These are phyloP conservation scores for Pomacea maculata DNA, from an alignment of 1,140 invertebrate genomes.

Conservation along the genomic window DNA sequence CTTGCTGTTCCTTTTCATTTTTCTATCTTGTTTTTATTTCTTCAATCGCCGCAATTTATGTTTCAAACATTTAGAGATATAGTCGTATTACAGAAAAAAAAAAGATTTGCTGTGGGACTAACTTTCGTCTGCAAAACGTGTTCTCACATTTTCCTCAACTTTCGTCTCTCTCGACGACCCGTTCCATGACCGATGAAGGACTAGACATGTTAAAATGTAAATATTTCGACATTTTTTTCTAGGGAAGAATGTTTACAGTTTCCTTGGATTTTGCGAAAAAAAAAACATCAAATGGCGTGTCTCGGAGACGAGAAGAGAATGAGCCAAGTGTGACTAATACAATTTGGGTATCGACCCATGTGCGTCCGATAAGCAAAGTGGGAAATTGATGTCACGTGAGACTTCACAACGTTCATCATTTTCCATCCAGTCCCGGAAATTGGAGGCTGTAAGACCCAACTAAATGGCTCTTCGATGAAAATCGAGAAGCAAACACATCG, in stretches of 20 bases:
- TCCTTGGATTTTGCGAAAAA: background rate
- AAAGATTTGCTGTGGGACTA: too few species aligned
- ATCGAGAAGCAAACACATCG: too few species aligned
- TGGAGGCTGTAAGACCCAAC: constrained; percentile 3
- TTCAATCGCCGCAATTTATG: too few species aligned
- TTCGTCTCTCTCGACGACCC: too few species aligned
- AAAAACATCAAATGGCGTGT: background rate
- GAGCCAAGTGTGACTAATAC: constrained; percentile 13
- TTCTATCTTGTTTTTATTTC: too few species aligned
- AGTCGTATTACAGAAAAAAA: too few species aligned
- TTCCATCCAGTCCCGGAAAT: constrained; percentile 12
- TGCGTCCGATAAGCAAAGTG: constrained; percentile 9
- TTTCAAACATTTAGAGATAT: too few species aligned
- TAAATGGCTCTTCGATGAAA: too few species aligned
- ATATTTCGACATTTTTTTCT: background rate
- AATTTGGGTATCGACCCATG: constrained; percentile 15
- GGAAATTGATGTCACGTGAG: constrained; percentile 15
- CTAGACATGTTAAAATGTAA: background rate
- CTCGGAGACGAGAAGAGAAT: background rate
- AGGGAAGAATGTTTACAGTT: constrained; percentile 3
- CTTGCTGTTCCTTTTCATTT: too few species aligned
- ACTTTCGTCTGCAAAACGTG: too few species aligned
- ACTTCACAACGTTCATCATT: constrained; percentile 12
- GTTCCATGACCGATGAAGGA: too few species aligned
- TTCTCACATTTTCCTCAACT: too few species aligned